Evolutionary conservation across 2,888 invertebrate species (phyloP), one percentile per base, ranked within the genome.

Genomic region (Allygus modestus): DNA sequence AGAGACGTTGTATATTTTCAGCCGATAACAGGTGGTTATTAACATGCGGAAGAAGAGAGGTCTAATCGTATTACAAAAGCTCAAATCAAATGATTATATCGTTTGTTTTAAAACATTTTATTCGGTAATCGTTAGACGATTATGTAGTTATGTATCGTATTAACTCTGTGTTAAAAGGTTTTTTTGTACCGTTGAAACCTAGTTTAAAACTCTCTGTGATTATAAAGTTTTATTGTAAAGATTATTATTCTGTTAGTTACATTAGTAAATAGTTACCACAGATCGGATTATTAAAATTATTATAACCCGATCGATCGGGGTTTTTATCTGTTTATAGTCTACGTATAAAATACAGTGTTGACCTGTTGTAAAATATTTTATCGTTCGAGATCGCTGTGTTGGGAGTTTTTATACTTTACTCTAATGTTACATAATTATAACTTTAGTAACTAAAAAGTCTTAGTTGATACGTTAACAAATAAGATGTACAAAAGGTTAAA

Each of bases 321-420:
- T 2, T 65, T 65, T 28, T 28, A 65, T 31, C 65, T 15, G 65
- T 65, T 65, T 17, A 65, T 65, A 65, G 65, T 65, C 65, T 65
- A 65, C 65, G 65, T 65, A 65, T 65, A 12, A 65, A 65, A 65
- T 65, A 65, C 65, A 31, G 65, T 65, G 65, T 65, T 65, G 65
- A 65, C 65, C 65, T 65, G 65, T 65, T 65, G 65, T 65, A 65
- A 65, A 65, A 65, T 65, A 65, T 65, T 65, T 65, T 65, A 65
- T 65, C 65, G 65, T 65, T 65, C 65, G 65, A 65, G 65, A 65
- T 65, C 65, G 65, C 65, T 65, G 65, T 65, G 65, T 65, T 65
- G 65, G 65, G 17, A 65, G 65, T 65, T 65, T 65, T 65, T 65
- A 65, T 65, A 65, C 65, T 65, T 65, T 65, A 65, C 28, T 65